A percentile compares a stretch with the other conserved stretches of the same genome.
These are phyloP conservation scores for Drosophila asahinai DNA, from an alignment of 1,140 invertebrate genomes.

Conservation along the genomic window DNA sequence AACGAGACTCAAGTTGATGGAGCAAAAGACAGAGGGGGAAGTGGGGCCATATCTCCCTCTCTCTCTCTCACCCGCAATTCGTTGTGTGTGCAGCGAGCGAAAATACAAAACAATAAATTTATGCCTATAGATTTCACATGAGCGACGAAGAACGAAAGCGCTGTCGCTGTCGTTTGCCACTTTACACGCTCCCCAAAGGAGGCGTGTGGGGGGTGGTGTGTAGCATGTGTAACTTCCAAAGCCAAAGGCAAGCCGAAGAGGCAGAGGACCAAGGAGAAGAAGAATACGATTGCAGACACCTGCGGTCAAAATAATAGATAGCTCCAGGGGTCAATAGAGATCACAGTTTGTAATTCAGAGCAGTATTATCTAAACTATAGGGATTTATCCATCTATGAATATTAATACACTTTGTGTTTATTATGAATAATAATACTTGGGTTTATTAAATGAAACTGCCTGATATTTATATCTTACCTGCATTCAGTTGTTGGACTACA, in stretches of 20 bases:
- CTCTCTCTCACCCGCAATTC: slow-evolving; percentile 2
- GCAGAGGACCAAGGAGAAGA: slow-evolving; percentile 1
- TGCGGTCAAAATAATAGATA: slow-evolving; percentile 12
- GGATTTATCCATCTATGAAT: too few species aligned
- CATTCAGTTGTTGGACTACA: too few species aligned
- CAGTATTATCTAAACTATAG: too few species aligned
- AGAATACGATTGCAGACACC: slow-evolving; percentile 9
- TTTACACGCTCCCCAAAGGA: slow-evolving; percentile 35
- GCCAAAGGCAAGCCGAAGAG: slow-evolving; percentile 6
- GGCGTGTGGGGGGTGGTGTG: background rate
- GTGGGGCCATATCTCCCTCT: slow-evolving; percentile 12
- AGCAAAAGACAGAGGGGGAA: slow-evolving; percentile 12
- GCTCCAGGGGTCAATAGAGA: too few species aligned
- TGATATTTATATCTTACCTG: too few species aligned
- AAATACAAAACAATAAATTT: slow-evolving; percentile 82
- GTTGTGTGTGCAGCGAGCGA: slow-evolving; percentile 48
- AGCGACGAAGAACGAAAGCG: slow-evolving; percentile 37
- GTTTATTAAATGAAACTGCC: too few species aligned
- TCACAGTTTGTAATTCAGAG: too few species aligned
- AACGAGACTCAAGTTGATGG: slow-evolving; percentile 53
- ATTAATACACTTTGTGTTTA: too few species aligned
- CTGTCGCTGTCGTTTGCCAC: slow-evolving; percentile 43
- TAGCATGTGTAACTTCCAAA: slow-evolving; percentile 47
- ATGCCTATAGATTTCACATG: slow-evolving; percentile 80
- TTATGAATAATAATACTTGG: too few species aligned